Evolutionary conservation across 2,113 vertebrate genomes (phyloP).

Genomic region (Australoheros scitulus): DNA sequence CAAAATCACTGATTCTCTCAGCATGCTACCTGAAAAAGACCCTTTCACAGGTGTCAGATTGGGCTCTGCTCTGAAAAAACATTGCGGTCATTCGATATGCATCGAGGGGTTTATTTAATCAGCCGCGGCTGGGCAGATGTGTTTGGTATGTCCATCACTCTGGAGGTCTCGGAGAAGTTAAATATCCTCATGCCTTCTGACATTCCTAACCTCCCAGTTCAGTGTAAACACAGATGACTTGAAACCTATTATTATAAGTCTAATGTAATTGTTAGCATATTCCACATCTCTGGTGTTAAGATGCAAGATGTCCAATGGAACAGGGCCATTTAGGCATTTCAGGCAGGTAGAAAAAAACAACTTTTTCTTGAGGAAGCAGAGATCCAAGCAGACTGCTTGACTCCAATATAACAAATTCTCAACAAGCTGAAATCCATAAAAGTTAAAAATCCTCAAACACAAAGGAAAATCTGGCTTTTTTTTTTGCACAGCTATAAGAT

Average conservation of each 20-base stretch:
- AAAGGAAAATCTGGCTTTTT: neutral
- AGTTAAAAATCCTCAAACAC: neutral
- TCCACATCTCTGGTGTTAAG: slow-evolving; percentile 16
- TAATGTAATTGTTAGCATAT: slow-evolving; percentile 29
- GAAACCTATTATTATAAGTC: neutral
- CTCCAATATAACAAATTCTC: neutral
- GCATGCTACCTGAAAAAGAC: neutral
- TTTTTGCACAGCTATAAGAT: neutral
- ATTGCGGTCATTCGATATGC: neutral
- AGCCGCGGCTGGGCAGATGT: slow-evolving; percentile 18
- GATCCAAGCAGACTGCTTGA: neutral
- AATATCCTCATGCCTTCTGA: neutral
- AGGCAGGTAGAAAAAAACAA: slow-evolving; percentile 8
- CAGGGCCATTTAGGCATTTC: slow-evolving; percentile 21
- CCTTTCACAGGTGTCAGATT: slow-evolving; percentile 5
- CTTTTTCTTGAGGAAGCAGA: neutral
- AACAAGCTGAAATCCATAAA: neutral
- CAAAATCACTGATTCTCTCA: neutral
- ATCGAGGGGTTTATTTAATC: neutral
- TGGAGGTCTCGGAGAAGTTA: neutral
- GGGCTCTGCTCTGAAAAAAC: neutral
- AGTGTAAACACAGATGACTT: slow-evolving; percentile 28
- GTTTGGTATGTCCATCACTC: neutral
- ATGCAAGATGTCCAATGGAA: neutral
- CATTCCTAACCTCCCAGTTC: slow-evolving; percentile 11